Base-by-base conservation (phyloP, 2,888 invertebrate genomes). In the Netelia virgata region DNA sequence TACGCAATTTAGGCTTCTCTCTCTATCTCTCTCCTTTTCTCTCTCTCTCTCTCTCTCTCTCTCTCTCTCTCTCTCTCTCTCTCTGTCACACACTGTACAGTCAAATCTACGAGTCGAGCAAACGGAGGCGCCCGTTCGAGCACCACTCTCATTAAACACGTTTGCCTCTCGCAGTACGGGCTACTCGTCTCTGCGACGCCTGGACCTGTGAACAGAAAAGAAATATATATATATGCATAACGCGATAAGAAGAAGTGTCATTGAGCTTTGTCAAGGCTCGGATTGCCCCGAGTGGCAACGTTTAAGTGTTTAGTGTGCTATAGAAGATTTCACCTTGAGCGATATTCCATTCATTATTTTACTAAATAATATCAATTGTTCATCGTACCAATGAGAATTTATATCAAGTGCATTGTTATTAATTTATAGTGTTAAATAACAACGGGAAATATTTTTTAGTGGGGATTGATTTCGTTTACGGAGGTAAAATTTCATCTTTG, bases 1-100 rank as follows among this genome's bases (percentile, higher is more conserved):
- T 59, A 53, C 72, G 66, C 68, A 80, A 84, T 84, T 84, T 68
- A 76, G 83, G 61, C 68, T 76, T 70, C 16, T 72, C 66, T 47
- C 57, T 70, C 57, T n/a, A n/a, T n/a, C n/a, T n/a, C n/a, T n/a
- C n/a, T n/a, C n/a, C n/a, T n/a, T n/a, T n/a, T 57, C 43, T 41
- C n/a, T 68, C 59, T 18, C 47, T 47, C 23, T 59, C 16, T 57
- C 76, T 5, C 23, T 47, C 8, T 28, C 18, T n/a, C n/a, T 70
- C 16, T 72, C 66, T 47, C 57, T 70, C 57, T 57, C 43, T 41
- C n/a, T 68, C 59, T 18, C 47, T 47, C 23, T 59, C 16, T 57
- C 76, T 5, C 23, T 47, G 14, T 28, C 18, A 14, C 18, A 16
- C 57, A 14, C 47, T 16, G 28, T 59, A 69, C 66, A 68, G 50